Evolutionary conservation across 37 sponge, comb jelly and placozoan genomes (phyloP).

Genomic region (Spongia lamella): DNA sequence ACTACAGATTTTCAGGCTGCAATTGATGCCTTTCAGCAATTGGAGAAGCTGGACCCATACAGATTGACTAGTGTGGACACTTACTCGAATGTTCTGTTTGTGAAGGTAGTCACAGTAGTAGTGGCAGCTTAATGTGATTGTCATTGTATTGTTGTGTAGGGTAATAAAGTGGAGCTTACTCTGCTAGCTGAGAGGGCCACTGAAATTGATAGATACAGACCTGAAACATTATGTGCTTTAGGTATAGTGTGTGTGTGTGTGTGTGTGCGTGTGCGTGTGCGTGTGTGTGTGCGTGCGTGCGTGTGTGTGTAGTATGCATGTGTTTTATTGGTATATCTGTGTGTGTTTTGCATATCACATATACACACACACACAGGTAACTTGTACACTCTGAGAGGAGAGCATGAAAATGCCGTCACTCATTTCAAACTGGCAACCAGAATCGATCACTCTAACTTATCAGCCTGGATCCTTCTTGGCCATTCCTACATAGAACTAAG

Average conservation of each 20-base stretch:
- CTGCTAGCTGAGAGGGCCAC: slow-evolving; percentile 68
- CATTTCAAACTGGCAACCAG: slow-evolving; percentile 80
- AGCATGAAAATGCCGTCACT: slow-evolving; percentile 83
- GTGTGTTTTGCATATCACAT: neutral
- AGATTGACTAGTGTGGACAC: slow-evolving; percentile 59
- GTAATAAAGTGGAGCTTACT: slow-evolving; percentile 51
- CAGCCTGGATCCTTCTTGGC: slow-evolving; percentile 91
- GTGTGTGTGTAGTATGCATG: too few species aligned
- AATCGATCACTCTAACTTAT: slow-evolving; percentile 69
- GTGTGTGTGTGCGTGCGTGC: slow-evolving; percentile 6
- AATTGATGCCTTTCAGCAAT: slow-evolving; percentile 36
- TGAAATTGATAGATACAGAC: slow-evolving; percentile 70
- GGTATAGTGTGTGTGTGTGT: slow-evolving; percentile 21
- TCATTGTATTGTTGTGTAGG: neutral
- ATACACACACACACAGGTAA: slow-evolving; percentile 53
- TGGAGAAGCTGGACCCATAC: slow-evolving; percentile 67
- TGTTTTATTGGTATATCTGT: neutral
- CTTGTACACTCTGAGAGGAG: slow-evolving; percentile 82
- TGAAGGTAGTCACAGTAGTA: too few species aligned
- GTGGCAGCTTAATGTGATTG: too few species aligned
- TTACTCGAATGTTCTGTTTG: slow-evolving; percentile 90
- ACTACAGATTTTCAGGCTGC: slow-evolving; percentile 59
- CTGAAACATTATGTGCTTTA: slow-evolving; percentile 72
- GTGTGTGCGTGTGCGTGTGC: neutral
- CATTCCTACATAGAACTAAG: slow-evolving; percentile 93